phyloP scores from a whole-genome alignment of 2,113 vertebrate species.

The Trematomus loennbergii region DNA sequence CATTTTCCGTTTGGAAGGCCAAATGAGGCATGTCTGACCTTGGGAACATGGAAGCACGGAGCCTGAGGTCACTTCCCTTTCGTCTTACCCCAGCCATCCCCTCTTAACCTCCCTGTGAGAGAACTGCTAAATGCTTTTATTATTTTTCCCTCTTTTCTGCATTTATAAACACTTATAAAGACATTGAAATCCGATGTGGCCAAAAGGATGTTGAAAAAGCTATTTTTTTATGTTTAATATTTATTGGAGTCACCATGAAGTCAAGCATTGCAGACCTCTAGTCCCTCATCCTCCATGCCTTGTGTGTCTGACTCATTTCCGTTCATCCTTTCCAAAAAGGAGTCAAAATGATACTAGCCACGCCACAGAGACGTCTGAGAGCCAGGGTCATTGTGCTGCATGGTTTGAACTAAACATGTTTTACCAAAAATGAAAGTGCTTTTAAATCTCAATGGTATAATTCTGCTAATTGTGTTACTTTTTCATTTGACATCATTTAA shows the following conservation, averaged over 20 bases:
- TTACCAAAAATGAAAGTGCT: background rate
- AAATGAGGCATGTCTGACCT: conserved; percentile 53
- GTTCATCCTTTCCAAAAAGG: conserved; percentile 17
- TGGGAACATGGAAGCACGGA: conserved; percentile 42
- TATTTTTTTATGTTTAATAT: background rate
- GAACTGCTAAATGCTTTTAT: background rate
- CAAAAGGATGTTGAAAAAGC: background rate
- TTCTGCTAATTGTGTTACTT: conserved; percentile 4
- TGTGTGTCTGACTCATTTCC: conserved; percentile 41
- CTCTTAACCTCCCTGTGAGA: conserved; percentile 27
- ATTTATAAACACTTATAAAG: background rate
- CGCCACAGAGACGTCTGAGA: conserved; percentile 19
- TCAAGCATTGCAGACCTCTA: background rate
- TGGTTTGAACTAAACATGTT: conserved; percentile 11
- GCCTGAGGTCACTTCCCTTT: conserved; percentile 35
- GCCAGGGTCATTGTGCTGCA: background rate
- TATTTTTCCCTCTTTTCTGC: background rate
- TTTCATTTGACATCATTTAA: conserved; percentile 49
- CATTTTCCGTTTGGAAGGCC: background rate
- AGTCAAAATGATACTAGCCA: conserved; percentile 24
- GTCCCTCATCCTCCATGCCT: background rate
- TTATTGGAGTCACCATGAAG: background rate
- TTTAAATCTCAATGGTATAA: background rate
- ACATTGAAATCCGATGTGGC: background rate
- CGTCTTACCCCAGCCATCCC: conserved; percentile 11